Evolutionary conservation across 2,113 vertebrate genomes (phyloP).

Genomic region (Podiceps cristatus): DNA sequence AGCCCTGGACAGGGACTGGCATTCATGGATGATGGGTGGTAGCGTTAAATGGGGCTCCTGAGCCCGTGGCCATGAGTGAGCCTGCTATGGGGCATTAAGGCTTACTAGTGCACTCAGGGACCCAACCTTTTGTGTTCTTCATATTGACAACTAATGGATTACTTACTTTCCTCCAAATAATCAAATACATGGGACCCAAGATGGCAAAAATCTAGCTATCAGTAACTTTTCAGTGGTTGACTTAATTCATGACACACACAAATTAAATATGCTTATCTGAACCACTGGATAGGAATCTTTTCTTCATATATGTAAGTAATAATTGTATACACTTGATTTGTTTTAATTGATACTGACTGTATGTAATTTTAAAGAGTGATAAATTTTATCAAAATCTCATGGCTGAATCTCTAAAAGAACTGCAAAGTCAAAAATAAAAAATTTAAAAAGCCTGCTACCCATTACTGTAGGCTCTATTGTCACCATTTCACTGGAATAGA

Average conservation of each 20-base stretch:
- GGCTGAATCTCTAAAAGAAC: background rate
- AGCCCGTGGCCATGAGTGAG: background rate
- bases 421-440: background rate
- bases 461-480: background rate
- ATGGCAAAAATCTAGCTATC: background rate
- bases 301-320: background rate
- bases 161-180: background rate
- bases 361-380: background rate
- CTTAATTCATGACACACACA: background rate
- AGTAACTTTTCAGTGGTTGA: background rate
- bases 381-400: background rate
- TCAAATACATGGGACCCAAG: background rate
- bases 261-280: background rate
- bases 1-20: background rate
- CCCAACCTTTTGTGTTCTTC: background rate
- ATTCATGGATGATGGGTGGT: background rate
- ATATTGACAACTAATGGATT: background rate
- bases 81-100: background rate
- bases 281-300: background rate
- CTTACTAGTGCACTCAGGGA: background rate
- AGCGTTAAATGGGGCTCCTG: background rate
- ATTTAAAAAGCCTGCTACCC: background rate
- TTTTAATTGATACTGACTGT: constrained; percentile 8
- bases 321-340: background rate
- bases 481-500: background rate